These are phyloP conservation scores for Phrynocephalus versicolor DNA, from an alignment of 2,113 vertebrate species.

Conservation along the genomic window DNA sequence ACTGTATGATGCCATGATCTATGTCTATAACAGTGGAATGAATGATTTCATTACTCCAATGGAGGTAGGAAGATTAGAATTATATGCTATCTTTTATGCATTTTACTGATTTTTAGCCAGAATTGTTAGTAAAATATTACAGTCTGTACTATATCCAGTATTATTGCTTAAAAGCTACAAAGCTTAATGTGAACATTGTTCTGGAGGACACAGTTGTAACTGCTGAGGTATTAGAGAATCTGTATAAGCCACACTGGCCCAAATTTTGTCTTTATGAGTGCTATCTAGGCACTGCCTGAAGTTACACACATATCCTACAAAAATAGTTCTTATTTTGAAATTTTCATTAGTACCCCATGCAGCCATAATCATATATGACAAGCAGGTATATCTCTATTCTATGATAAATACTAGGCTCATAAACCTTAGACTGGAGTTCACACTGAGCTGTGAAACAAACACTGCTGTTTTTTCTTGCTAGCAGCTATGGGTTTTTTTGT, in stretches of 20 bases:
- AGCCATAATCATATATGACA: not conserved
- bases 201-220: not conserved
- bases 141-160: not conserved
- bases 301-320: not conserved
- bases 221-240: not conserved
- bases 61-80: slow-evolving; percentile 81
- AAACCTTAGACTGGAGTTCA: not conserved
- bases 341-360: not conserved
- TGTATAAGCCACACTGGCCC: not conserved
- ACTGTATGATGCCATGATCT: slow-evolving; percentile 96
- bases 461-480: too few relatives aligned
- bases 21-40: slow-evolving; percentile 96
- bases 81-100: not conserved
- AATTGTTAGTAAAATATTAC: not conserved
- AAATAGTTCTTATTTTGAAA: not conserved
- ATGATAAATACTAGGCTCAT: not conserved
- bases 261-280: not conserved
- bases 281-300: not conserved
- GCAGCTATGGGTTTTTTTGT: too few relatives aligned
- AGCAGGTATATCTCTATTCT: not conserved
- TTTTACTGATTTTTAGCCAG: not conserved
- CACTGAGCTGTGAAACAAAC: not conserved
- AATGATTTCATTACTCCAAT: slow-evolving; percentile 97
- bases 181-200: not conserved
- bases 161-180: not conserved